Conservation (phyloP, 2,888 invertebrate genomes). For the Tiliacea citrago region DNA sequence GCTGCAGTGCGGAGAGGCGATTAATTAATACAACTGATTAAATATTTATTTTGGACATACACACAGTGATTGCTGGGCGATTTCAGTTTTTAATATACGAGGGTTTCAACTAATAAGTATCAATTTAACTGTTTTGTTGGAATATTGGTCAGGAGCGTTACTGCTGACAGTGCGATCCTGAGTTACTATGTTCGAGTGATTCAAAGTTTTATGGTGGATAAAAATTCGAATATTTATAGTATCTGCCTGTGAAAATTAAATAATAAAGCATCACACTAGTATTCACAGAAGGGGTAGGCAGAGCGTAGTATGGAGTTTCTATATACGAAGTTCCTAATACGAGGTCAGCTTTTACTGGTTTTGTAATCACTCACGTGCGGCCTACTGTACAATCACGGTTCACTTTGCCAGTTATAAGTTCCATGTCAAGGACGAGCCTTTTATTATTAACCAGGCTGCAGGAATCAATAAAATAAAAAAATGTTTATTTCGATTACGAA, state of each 20-base stretch:
- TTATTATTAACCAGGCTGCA: background rate
- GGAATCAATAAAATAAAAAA: no score
- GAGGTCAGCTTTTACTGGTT: background rate
- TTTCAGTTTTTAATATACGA: background rate
- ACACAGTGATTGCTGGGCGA: constrained; percentile 2
- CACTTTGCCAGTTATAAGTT: background rate
- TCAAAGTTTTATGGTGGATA: background rate
- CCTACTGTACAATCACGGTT: no score
- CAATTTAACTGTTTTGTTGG: background rate
- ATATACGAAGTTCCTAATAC: no score
- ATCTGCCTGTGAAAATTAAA: background rate
- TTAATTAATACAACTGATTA: constrained; percentile 51
- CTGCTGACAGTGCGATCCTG: background rate
- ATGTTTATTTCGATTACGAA: no score
- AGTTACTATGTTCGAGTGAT: background rate
- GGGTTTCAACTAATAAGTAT: background rate
- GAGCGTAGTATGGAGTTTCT: background rate
- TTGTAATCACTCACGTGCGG: background rate
- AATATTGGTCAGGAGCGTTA: background rate
- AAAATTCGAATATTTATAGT: background rate
- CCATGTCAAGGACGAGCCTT: background rate
- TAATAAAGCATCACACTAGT: background rate
- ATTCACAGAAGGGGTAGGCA: no score
- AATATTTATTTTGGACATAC: constrained; percentile 21
- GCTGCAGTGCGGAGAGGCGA: constrained; percentile 37